Evolutionary conservation across 2,113 vertebrate species (phyloP).

Genomic region (Dromas ardeola): DNA sequence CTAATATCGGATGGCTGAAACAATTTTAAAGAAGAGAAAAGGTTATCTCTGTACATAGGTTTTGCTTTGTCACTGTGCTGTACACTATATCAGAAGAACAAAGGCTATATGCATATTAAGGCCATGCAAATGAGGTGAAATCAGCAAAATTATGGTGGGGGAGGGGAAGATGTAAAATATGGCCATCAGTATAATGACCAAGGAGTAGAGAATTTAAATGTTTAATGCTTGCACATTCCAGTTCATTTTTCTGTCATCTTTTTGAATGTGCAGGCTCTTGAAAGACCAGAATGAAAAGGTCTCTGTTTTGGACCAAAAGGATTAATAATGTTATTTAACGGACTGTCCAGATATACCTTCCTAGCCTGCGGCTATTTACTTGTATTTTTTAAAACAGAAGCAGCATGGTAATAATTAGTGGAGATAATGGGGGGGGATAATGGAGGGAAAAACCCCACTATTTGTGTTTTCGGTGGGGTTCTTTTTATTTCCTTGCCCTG

Average conservation of each 20-base stretch:
- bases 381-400: neutral
- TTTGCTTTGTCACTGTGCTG: constrained; percentile 78
- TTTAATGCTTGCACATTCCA: constrained; percentile 68
- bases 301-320: constrained; percentile 18
- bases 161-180: constrained; percentile 70
- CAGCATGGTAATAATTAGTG: constrained; percentile 31
- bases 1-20: neutral
- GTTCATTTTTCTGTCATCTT: constrained; percentile 61
- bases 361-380: neutral
- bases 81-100: constrained; percentile 79
- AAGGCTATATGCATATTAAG: constrained; percentile 84
- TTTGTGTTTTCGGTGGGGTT: neutral
- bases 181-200: constrained; percentile 57
- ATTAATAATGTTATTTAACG: constrained; percentile 44
- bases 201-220: constrained; percentile 74
- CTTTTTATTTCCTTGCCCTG: neutral
- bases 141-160: constrained; percentile 79
- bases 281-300: constrained; percentile 59
- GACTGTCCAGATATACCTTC: neutral
- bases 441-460: neutral
- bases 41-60: neutral
- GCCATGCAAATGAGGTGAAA: constrained; percentile 89
- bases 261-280: constrained; percentile 56
- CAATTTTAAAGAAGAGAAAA: constrained; percentile 30
- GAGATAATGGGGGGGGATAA: neutral